These are phyloP conservation scores for Pavo muticus DNA, from an alignment of 2,113 vertebrate species.

Conservation along the genomic window DNA sequence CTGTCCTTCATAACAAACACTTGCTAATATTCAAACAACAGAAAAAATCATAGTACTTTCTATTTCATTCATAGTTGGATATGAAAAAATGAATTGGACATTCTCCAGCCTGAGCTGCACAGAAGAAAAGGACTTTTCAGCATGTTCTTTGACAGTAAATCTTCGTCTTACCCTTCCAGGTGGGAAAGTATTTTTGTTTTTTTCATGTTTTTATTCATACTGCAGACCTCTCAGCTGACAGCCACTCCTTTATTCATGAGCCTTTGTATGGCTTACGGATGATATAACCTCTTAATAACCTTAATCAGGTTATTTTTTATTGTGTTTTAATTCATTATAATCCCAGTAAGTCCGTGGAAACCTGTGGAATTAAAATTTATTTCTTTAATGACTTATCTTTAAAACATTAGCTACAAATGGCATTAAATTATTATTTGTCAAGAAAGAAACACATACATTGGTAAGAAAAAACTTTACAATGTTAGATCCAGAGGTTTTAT, in stretches of 20 bases:
- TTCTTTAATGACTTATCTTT: slow-evolving; percentile 51
- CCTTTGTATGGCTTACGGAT: slow-evolving; percentile 41
- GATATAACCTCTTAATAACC: slow-evolving; percentile 54
- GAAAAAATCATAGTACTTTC: not conserved
- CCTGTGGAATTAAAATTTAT: slow-evolving; percentile 40
- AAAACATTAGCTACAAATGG: slow-evolving; percentile 26
- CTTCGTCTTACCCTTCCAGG: slow-evolving; percentile 16
- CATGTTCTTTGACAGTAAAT: not conserved
- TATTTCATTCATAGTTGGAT: not conserved
- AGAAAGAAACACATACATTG: not conserved
- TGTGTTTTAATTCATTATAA: slow-evolving; percentile 59
- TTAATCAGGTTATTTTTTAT: slow-evolving; percentile 58
- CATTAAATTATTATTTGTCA: slow-evolving; percentile 56
- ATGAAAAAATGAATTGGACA: not conserved
- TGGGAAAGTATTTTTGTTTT: not conserved
- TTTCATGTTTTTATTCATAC: slow-evolving; percentile 30
- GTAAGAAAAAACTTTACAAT: slow-evolving; percentile 3
- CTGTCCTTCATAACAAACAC: not conserved
- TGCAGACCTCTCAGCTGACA: not conserved
- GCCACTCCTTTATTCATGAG: slow-evolving; percentile 16
- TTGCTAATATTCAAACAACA: not conserved
- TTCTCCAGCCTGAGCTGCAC: not conserved
- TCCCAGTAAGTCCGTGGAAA: slow-evolving; percentile 39
- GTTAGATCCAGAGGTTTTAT: slow-evolving; percentile 9
- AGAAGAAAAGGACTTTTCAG: not conserved